Evolutionary conservation across 2,888 invertebrate genomes (phyloP), one percentile per base, ranked within the genome.

Genomic region (Quadroppia sp.): DNA sequence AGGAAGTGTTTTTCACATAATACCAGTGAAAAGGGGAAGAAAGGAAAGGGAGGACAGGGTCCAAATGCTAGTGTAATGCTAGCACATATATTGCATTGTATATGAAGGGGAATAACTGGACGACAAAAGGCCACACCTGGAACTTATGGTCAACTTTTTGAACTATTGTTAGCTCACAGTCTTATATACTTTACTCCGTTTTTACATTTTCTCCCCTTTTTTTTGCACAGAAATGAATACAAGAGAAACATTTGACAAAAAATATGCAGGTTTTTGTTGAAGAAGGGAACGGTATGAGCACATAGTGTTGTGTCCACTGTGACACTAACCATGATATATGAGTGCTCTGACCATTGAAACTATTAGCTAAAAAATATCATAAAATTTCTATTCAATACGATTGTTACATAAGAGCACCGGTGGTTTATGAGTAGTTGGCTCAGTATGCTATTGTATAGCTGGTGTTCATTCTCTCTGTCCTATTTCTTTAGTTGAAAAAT

Each of bases 281-380:
- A 4, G 15, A n/a, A n/a, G n/a, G 15, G 48, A 15, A 48, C 48
- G 15, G 48, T 42, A 42, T 48, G 48, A n/a, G 48, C n/a, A 15
- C 9, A 7, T 42, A 9, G n/a, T 48, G 56, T 56, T 56, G 25
- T 13, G 56, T 56, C 56, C 56, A 56, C 56, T 56, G 2, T 56
- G 56, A 56, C 56, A 56, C 23, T 56, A 56, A 56, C 56, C 23
- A 56, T 56, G 56, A 56, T 56, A 56, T 56, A 56, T 56, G 56
- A 56, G 56, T 25, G 20, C 56, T 7, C 13, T 56, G 56, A 25
- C 56, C 56, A 56, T 56, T 56, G 23, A 56, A 23, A 23, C 4
- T 36, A 36, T 36, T 48, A n/a, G 15, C 48, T 48, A 48, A 48
- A 48, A 48, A 48, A n/a, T 48, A 9, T 48, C 48, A 9, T n/a